Evolutionary conservation across 1,140 invertebrate species (phyloP).

Genomic region (Drosophila quadrilineata): DNA sequence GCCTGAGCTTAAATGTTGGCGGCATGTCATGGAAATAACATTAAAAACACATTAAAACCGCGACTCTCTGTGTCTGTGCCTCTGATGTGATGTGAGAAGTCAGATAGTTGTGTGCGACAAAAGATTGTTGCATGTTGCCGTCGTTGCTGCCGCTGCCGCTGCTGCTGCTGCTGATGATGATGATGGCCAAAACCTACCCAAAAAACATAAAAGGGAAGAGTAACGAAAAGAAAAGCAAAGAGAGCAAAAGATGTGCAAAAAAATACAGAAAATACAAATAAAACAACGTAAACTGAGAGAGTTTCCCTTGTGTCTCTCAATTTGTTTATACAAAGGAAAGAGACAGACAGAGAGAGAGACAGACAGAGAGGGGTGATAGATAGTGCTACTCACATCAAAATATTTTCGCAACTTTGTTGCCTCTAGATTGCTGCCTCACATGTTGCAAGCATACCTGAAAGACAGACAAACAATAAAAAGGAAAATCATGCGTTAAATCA

Average conservation of each 20-base stretch:
- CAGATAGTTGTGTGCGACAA: constrained; percentile 47
- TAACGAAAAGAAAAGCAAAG: constrained; percentile 28
- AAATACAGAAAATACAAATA: constrained; percentile 9
- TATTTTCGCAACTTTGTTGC: constrained; percentile 17
- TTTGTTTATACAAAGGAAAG: constrained; percentile 19
- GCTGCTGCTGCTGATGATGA: constrained; percentile 24
- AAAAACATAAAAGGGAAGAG: constrained; percentile 11
- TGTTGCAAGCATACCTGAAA: constrained; percentile 36
- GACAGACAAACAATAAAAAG: not conserved
- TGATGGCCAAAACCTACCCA: constrained; percentile 36
- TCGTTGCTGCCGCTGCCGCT: constrained; percentile 35
- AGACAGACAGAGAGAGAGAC: constrained; percentile 8
- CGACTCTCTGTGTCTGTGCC: constrained; percentile 74
- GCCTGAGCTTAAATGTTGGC: constrained; percentile 74
- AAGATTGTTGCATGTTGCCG: constrained; percentile 40
- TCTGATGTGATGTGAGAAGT: constrained; percentile 75
- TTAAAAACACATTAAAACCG: constrained; percentile 79
- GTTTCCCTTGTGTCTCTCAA: constrained; percentile 19
- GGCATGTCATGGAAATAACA: constrained; percentile 79
- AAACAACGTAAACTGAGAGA: constrained; percentile 21
- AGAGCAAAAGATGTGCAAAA: too few species aligned
- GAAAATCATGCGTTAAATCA: constrained; percentile 9
- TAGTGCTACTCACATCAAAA: constrained; percentile 7
- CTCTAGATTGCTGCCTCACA: not conserved
- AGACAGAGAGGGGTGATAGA: not conserved